A percentile compares a stretch with the other conserved stretches of the same genome.
Conservation (phyloP, 2,888 invertebrate genomes). For the Amphipoea lucens region DNA sequence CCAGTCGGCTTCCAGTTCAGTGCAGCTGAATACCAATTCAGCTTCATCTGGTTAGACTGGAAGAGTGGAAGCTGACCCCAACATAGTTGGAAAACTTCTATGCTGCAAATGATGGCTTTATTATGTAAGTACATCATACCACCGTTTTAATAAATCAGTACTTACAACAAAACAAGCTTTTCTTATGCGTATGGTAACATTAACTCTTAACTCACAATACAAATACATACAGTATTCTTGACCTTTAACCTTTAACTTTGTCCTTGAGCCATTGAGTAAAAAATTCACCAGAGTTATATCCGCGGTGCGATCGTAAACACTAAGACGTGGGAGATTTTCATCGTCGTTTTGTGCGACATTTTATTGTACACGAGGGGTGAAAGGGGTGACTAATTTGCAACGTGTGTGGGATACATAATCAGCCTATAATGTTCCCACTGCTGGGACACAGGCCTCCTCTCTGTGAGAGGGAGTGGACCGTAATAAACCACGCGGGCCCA, state of each 20-base stretch:
- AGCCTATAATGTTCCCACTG: too few species aligned
- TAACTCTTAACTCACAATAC: background rate
- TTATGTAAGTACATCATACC: background rate
- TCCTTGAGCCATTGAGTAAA: slow-evolving; percentile 42
- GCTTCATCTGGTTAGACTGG: background rate
- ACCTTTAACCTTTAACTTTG: slow-evolving; percentile 32
- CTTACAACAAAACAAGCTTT: background rate
- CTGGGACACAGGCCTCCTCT: too few species aligned
- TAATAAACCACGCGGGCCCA: too few species aligned
- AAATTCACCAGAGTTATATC: slow-evolving; percentile 35
- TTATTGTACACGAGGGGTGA: slow-evolving; percentile 17
- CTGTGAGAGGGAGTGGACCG: too few species aligned
- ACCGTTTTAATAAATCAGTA: background rate
- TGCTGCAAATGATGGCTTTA: background rate
- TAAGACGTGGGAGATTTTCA: slow-evolving; percentile 13
- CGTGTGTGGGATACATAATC: too few species aligned
- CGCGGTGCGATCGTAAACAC: slow-evolving; percentile 27
- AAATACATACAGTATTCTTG: slow-evolving; percentile 21
- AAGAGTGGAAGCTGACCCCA: background rate
- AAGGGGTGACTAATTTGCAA: slow-evolving; percentile 8
- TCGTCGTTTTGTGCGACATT: slow-evolving; percentile 13
- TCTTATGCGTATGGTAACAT: background rate
- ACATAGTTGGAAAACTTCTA: background rate
- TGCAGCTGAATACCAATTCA: background rate
- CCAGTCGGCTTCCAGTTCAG: too few species aligned